Percentiles rank a stretch among this genome's conserved stretches.
Conservation (phyloP, 2,797 vertebrate genomes). For the Acipenser ruthenus region DNA sequence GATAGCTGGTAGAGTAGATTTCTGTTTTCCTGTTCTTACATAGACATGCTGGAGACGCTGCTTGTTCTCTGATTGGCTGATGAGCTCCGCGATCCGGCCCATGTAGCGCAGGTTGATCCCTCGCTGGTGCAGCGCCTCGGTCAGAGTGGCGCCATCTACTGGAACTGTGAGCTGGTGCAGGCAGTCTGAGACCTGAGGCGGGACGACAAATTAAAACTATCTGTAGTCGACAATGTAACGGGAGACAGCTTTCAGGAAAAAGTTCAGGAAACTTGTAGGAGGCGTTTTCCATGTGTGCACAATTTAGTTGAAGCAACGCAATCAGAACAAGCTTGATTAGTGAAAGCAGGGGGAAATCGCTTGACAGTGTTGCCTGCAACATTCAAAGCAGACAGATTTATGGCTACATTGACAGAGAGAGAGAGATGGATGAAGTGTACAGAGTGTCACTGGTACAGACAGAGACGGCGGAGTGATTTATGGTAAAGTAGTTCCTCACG, state of each 20-base stretch:
- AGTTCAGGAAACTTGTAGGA: too few relatives aligned
- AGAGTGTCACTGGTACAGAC: too few relatives aligned
- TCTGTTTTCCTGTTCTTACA: constrained; percentile 37
- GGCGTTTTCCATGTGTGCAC: too few relatives aligned
- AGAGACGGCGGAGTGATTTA: too few relatives aligned
- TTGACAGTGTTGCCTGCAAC: neutral
- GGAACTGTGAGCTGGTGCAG: constrained; percentile 49
- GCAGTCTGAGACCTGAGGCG: constrained; percentile 54
- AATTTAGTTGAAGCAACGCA: too few relatives aligned
- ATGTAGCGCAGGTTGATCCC: constrained; percentile 74
- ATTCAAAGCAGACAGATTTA: neutral
- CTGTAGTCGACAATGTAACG: too few relatives aligned
- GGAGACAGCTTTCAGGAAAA: too few relatives aligned
- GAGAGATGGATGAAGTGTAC: too few relatives aligned
- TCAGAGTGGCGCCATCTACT: constrained; percentile 63
- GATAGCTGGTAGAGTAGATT: neutral
- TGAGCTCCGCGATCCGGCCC: constrained; percentile 50
- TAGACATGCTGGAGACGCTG: constrained; percentile 59
- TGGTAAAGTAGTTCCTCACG: constrained; percentile 41
- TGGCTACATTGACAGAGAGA: neutral
- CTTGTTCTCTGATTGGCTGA: constrained; percentile 53
- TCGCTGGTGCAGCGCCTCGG: constrained; percentile 51
- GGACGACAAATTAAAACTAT: neutral
- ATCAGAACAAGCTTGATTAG: too few relatives aligned
- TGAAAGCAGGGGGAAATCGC: neutral